A percentile compares a stretch with the other conserved stretches of the same genome.
These are phyloP conservation scores for Panzeria rudis DNA, from an alignment of 2,888 invertebrate genomes.

Conservation along the genomic window DNA sequence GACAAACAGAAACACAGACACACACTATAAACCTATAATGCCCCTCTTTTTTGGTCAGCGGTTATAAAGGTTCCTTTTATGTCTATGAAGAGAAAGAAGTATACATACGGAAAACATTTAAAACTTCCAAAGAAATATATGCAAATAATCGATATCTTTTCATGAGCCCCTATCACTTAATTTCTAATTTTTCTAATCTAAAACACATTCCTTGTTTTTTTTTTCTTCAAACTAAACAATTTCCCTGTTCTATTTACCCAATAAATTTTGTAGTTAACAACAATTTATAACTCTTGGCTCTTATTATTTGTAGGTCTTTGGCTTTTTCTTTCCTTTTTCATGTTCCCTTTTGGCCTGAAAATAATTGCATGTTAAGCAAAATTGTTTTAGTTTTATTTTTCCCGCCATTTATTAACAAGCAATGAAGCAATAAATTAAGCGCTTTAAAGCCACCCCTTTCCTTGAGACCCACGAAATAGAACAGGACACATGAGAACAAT, in stretches of 20 bases:
- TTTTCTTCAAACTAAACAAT: not conserved
- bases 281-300: constrained; percentile 20
- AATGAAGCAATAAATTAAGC: constrained; percentile 47
- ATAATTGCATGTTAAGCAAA: constrained; percentile 56
- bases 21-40: no score
- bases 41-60: no score
- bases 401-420: constrained; percentile 49
- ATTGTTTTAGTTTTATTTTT: constrained; percentile 29
- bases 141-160: not conserved
- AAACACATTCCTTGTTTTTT: not conserved
- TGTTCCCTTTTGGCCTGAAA: constrained; percentile 15
- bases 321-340: not conserved
- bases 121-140: not conserved
- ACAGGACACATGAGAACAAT: not conserved
- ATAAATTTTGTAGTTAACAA: constrained; percentile 22
- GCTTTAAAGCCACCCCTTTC: constrained; percentile 4
- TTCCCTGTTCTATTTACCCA: constrained; percentile 36
- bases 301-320: not conserved
- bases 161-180: not conserved
- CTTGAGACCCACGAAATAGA: not conserved
- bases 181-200: not conserved
- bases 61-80: no score
- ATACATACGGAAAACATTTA: no score
- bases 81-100: no score
- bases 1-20: no score